phyloP scores from a whole-genome alignment of 92 coral and sea anemone genomes.

The Heliopora coerulea region DNA sequence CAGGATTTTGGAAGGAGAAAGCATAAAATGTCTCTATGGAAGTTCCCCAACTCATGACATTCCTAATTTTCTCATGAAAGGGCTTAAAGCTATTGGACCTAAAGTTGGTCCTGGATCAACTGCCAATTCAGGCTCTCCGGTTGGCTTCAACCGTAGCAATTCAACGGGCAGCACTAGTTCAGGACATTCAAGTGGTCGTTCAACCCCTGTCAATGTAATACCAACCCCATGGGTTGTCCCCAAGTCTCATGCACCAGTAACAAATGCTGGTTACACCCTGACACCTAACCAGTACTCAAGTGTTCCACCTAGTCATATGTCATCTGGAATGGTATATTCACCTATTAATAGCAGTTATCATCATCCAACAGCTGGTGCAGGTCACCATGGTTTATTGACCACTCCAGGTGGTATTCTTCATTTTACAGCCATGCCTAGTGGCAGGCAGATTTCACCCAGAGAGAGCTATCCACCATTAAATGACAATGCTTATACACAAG shows the following conservation, averaged over 20 bases:
- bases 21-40: conserved; percentile 8
- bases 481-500: background rate
- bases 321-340: conserved; percentile 11
- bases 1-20: conserved; percentile 15
- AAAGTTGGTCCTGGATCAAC: background rate
- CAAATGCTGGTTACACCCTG: background rate
- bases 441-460: background rate
- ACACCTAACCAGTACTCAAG: background rate
- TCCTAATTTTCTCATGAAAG: background rate
- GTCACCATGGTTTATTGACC: too few species aligned
- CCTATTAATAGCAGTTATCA: conserved; percentile 17
- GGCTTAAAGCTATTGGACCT: background rate
- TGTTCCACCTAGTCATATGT: background rate
- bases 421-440: background rate
- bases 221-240: conserved; percentile 32
- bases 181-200: conserved; percentile 34
- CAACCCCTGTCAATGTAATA: conserved; percentile 35
- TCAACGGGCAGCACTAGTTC: conserved; percentile 30
- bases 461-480: background rate
- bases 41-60: conserved; percentile 23
- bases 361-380: conserved; percentile 8
- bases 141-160: conserved; percentile 16
- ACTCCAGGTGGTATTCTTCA: too few species aligned
- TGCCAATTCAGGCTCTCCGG: background rate
- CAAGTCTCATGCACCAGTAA: background rate